Conservation (phyloP, 2,113 vertebrate genomes). For the Nibea albiflora region DNA sequence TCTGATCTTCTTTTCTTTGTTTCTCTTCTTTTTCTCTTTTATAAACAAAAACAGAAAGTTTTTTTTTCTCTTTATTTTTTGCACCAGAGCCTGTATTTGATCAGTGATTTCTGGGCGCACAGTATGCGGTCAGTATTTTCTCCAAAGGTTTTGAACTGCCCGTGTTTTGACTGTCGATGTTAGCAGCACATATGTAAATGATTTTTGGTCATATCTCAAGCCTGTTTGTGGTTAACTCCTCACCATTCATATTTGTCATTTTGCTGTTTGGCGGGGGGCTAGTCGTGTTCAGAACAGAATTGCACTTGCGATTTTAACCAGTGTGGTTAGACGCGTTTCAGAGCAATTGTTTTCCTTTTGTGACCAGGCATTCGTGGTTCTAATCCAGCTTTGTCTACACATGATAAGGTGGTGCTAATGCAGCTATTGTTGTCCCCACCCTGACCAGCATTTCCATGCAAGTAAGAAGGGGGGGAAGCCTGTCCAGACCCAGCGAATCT, state of each 20-base stretch:
- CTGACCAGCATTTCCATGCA: not conserved
- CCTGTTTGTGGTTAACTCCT: slow-evolving; percentile 19
- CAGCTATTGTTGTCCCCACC: slow-evolving; percentile 30
- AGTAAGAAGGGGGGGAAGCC: not conserved
- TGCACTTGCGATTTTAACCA: not conserved
- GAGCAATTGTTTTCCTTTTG: slow-evolving; percentile 24
- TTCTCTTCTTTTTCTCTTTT: not conserved
- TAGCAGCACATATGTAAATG: slow-evolving; percentile 18
- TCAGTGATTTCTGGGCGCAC: slow-evolving; percentile 48
- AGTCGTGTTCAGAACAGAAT: not conserved
- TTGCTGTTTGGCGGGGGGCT: not conserved
- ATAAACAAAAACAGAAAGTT: not conserved
- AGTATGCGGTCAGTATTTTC: slow-evolving; percentile 27
- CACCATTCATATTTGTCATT: not conserved
- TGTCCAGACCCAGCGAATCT: slow-evolving; percentile 6
- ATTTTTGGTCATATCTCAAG: not conserved
- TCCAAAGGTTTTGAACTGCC: not conserved
- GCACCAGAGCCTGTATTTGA: slow-evolving; percentile 54
- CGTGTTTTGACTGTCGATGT: slow-evolving; percentile 27
- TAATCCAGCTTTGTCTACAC: slow-evolving; percentile 36
- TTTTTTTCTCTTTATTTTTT: not conserved
- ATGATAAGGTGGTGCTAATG: slow-evolving; percentile 20
- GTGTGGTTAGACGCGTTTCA: slow-evolving; percentile 15
- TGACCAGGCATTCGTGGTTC: slow-evolving; percentile 10
- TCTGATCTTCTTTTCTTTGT: slow-evolving; percentile 19